Percentiles rank a stretch among this genome's conserved stretches.
These are phyloP conservation scores for Osmoderma eremita DNA, from an alignment of 2,888 invertebrate species.

Conservation along the genomic window DNA sequence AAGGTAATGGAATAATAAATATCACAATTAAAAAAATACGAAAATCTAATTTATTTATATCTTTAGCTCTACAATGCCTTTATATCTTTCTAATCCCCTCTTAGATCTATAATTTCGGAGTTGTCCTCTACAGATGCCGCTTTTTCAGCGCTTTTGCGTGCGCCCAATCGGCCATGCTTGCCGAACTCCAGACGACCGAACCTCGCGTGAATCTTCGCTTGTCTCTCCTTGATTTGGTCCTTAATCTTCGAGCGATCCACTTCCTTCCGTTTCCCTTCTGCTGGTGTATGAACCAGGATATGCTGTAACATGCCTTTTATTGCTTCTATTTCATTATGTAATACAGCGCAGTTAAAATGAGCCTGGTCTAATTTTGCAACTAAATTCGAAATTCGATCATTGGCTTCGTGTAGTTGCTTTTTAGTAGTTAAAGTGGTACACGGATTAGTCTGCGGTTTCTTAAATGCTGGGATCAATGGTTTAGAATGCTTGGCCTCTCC, in stretches of 20 bases:
- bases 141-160: background rate
- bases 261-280: conserved; percentile 5
- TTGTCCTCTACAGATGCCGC: background rate
- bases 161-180: background rate
- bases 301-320: conserved; percentile 15
- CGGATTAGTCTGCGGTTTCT: background rate
- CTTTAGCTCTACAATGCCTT: no score
- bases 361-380: background rate
- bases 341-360: conserved; percentile 1
- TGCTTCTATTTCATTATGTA: conserved; percentile 18
- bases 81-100: no score
- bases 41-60: no score
- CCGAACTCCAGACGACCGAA: conserved; percentile 8
- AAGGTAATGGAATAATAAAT: no score
- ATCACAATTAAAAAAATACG: no score
- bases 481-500: background rate
- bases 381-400: background rate
- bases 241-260: conserved; percentile 1
- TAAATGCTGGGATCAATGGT: background rate
- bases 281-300: background rate
- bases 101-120: background rate
- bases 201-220: conserved; percentile 15
- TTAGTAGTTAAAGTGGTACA: background rate
- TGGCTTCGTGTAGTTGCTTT: conserved; percentile 1
- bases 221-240: conserved; percentile 15